These are phyloP conservation scores for Pedicia rivosa DNA, from an alignment of 2,888 invertebrate genomes.

Conservation along the genomic window DNA sequence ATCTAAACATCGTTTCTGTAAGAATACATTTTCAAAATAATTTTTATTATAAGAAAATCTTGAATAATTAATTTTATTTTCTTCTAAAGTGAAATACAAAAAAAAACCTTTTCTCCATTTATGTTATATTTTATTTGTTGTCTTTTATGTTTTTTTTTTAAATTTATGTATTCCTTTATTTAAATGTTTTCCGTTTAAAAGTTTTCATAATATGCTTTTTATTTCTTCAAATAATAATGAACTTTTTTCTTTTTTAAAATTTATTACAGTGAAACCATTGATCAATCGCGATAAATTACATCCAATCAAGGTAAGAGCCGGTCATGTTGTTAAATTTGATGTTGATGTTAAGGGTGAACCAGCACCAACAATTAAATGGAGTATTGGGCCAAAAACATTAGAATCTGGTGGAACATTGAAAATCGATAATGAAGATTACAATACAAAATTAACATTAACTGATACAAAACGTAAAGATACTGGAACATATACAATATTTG, in stretches of 20 bases:
- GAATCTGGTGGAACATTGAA: slow-evolving; percentile 51
- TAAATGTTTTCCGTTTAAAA: no score
- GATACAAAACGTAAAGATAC: slow-evolving; percentile 74
- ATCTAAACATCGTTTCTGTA: slow-evolving; percentile 74
- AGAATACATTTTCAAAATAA: slow-evolving; percentile 32
- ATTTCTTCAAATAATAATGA: no score
- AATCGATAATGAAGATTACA: slow-evolving; percentile 82
- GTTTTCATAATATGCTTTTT: no score
- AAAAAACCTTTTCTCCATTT: no score
- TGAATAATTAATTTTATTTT: no score
- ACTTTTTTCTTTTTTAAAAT: neutral
- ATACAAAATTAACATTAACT: slow-evolving; percentile 66
- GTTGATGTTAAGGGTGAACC: slow-evolving; percentile 96
- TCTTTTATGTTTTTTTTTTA: no score
- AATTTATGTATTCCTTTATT: no score
- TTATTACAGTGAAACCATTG: slow-evolving; percentile 65
- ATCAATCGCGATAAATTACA: slow-evolving; percentile 91
- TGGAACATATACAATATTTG: slow-evolving; percentile 79
- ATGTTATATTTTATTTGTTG: no score
- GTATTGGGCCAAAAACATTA: slow-evolving; percentile 35
- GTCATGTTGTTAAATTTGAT: slow-evolving; percentile 77
- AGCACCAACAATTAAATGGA: slow-evolving; percentile 79
- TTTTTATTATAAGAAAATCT: no score
- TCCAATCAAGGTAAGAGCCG: slow-evolving; percentile 75
- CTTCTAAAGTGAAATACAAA: no score